Evolutionary conservation across 2,113 vertebrate species (phyloP).

Genomic region (Acanthisitta chloris): DNA sequence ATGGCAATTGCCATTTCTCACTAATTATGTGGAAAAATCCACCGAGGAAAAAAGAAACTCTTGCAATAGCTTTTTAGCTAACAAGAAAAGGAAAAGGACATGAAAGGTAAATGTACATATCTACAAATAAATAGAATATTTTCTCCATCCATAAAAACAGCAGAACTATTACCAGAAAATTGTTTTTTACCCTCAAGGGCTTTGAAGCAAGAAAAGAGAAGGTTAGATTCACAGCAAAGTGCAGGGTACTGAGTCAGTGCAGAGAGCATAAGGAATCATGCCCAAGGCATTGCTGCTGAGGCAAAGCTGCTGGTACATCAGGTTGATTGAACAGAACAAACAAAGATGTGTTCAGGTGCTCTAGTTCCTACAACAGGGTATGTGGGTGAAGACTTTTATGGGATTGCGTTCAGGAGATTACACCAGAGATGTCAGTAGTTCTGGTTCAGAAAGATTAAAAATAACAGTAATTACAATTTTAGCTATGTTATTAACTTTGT

Average conservation of each 20-base stretch:
- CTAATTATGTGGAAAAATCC: constrained; percentile 21
- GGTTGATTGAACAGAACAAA: background rate
- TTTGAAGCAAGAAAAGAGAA: constrained; percentile 42
- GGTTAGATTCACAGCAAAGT: constrained; percentile 7
- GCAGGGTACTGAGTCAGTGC: background rate
- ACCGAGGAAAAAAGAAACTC: background rate
- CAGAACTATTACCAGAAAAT: constrained; percentile 4
- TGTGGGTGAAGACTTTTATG: background rate
- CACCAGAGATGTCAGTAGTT: background rate
- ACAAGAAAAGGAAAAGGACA: background rate
- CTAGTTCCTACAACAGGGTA: background rate
- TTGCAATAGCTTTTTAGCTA: background rate
- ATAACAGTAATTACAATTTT: background rate
- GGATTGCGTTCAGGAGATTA: background rate
- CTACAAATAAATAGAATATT: constrained; percentile 2
- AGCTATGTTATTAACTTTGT: background rate
- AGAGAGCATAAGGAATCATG: background rate
- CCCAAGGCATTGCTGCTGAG: background rate
- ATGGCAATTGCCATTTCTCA: background rate
- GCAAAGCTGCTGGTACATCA: background rate
- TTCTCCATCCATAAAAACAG: background rate
- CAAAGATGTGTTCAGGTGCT: background rate
- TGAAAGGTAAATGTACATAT: background rate
- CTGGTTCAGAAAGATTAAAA: background rate
- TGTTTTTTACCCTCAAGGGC: background rate